phyloP scores from a whole-genome alignment of 2,797 vertebrate genomes.

The Chanos chanos region DNA sequence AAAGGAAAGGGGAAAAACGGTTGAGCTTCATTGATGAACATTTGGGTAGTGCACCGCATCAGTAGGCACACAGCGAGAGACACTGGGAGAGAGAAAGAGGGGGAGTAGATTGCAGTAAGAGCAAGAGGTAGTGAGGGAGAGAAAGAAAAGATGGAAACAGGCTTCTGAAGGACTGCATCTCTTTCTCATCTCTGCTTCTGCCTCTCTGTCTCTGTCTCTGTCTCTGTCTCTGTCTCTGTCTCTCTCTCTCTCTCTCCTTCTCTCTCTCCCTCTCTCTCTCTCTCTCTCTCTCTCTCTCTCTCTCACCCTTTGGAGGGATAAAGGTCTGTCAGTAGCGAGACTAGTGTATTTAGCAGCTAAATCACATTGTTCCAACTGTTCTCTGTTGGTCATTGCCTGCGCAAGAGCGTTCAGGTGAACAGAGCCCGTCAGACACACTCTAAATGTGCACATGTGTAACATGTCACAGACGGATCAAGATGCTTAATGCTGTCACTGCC shows the following conservation, averaged over 20 bases:
- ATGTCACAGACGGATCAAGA: too few species aligned
- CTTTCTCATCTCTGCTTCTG: constrained; percentile 48
- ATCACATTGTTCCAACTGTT: constrained; percentile 30
- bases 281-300: not conserved
- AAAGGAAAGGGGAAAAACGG: constrained; percentile 41
- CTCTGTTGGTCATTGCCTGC: constrained; percentile 26
- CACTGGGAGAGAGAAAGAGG: constrained; percentile 49
- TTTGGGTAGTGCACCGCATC: constrained; percentile 44
- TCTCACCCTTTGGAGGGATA: constrained; percentile 38
- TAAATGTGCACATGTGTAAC: too few species aligned
- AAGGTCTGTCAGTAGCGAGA: constrained; percentile 30
- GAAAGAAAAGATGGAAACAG: constrained; percentile 21
- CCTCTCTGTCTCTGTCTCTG: not conserved
- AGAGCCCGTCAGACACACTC: constrained; percentile 30
- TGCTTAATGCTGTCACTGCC: too few species aligned
- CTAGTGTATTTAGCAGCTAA: not conserved
- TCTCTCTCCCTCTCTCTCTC: constrained; percentile 10
- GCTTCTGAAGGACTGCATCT: constrained; percentile 55
- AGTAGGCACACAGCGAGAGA: constrained; percentile 47
- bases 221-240: not conserved
- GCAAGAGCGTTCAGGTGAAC: constrained; percentile 50
- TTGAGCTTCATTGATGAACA: constrained; percentile 69
- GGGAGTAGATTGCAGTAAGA: constrained; percentile 30
- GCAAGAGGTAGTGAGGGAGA: constrained; percentile 41
- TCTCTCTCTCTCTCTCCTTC: constrained; percentile 9